These are phyloP conservation scores for Micropterix aruncella DNA, from an alignment of 2,888 invertebrate species.

Conservation along the genomic window DNA sequence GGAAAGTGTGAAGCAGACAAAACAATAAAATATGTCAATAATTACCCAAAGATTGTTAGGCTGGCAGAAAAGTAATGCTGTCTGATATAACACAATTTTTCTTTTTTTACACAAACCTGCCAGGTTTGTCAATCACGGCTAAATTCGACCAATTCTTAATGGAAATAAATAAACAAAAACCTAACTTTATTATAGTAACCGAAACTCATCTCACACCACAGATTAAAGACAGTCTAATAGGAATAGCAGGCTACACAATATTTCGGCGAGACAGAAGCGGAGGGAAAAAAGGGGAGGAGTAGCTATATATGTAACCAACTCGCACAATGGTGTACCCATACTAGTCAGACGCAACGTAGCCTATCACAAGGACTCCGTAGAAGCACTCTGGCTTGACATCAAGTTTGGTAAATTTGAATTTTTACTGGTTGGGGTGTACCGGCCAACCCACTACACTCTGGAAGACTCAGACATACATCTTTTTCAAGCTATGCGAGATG, in stretches of 20 bases:
- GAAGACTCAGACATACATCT: conserved; percentile 1
- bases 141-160: neutral
- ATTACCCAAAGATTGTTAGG: neutral
- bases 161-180: conserved; percentile 1
- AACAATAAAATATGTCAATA: conserved; percentile 1
- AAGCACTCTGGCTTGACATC: conserved; percentile 1
- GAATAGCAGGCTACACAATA: conserved; percentile 1
- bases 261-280: neutral
- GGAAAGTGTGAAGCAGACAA: neutral
- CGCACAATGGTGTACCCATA: neutral
- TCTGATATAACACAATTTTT: neutral
- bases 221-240: conserved; percentile 1
- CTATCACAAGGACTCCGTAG: neutral
- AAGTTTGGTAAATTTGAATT: neutral
- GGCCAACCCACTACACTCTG: neutral
- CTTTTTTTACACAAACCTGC: conserved; percentile 1
- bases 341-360: neutral
- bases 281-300: conserved; percentile 1
- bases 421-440: neutral
- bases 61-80: neutral
- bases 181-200: neutral
- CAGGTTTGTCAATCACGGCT: conserved; percentile 1
- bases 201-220: neutral
- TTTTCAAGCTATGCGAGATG: too few species aligned
- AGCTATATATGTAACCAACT: conserved; percentile 1